Evolutionary conservation across 1,140 invertebrate genomes (phyloP).

Genomic region (Drosophila mayri): DNA sequence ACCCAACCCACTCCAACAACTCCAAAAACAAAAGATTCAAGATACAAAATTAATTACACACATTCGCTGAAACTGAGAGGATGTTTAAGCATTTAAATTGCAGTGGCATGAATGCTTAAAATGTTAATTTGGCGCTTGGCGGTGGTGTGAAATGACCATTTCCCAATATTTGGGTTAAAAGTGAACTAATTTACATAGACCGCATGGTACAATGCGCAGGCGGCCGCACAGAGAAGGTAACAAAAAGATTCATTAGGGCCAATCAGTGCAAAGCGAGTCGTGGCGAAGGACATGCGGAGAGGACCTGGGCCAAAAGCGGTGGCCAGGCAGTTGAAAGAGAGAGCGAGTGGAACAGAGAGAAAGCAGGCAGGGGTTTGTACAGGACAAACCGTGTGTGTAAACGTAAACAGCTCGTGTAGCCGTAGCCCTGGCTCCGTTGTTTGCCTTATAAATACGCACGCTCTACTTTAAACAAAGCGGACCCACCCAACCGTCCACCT

Average conservation of each 20-base stretch:
- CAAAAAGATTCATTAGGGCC: slow-evolving; percentile 83
- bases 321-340: not conserved
- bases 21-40: not conserved
- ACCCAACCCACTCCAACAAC: not conserved
- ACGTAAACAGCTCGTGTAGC: slow-evolving; percentile 54
- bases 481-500: slow-evolving; percentile 29
- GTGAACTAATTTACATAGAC: slow-evolving; percentile 83
- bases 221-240: slow-evolving; percentile 74
- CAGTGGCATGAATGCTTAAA: slow-evolving; percentile 19
- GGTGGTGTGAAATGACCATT: slow-evolving; percentile 7
- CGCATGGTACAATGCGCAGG: slow-evolving; percentile 78
- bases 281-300: slow-evolving; percentile 53
- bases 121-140: slow-evolving; percentile 18
- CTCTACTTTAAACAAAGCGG: slow-evolving; percentile 79
- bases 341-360: not conserved
- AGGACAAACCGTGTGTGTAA: slow-evolving; percentile 66
- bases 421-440: slow-evolving; percentile 62
- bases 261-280: slow-evolving; percentile 79
- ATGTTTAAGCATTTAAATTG: slow-evolving; percentile 1
- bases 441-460: slow-evolving; percentile 82
- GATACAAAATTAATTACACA: not conserved
- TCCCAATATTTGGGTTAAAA: slow-evolving; percentile 66
- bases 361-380: slow-evolving; percentile 6
- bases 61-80: not conserved
- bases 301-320: slow-evolving; percentile 26